Base-by-base conservation (phyloP, 2,888 invertebrate species). In the Morpho helenor region DNA sequence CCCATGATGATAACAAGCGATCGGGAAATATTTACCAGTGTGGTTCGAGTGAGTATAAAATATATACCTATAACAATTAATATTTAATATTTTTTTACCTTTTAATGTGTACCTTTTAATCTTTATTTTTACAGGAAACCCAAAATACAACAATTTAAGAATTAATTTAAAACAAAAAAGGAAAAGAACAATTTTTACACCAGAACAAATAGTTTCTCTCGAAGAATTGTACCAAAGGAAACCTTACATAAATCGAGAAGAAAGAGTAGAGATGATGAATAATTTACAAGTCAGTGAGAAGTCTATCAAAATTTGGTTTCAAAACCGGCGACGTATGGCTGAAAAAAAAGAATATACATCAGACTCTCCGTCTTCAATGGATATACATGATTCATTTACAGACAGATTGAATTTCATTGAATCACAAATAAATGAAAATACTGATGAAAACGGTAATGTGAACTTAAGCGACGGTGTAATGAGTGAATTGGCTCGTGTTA, bases 291-390 rank as follows among this genome's bases (percentile, higher is more conserved):
- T 95, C 2, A 91, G 92, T 9, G 95, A 95, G 68, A 81, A 93
- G 16, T 94, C 95, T 71, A 94, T 95, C 55, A 95, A 95, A 79
- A 93, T 95, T 39, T 95, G 95, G 95, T 95, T 95, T 73, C 95
- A 95, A 74, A 95, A 95, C 71, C 85, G 94, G 0, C 80, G 70
- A 8, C 66, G 94, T 0, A 94, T 95, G 93, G 93, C 93, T 59
- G 68, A 67, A 6, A 69, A 68, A 23, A 70, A 60, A 31, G 70
- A 61, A 8, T 65, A 58, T 50, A 10, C 52, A 39, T 66, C 67
- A 1, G 66, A 69, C 61, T 68, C 68, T 7, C 60, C 64, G 0
- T 46, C 54, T 10, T 61, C 64, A 10, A 61, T 62, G 40, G 65
- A 62, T 42, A 53, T 49, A 8, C 49, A 43, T 49, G 61, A 63